Evolutionary conservation across 1,140 invertebrate genomes (phyloP).

Genomic region (Trachymyrmex septentrionalis): DNA sequence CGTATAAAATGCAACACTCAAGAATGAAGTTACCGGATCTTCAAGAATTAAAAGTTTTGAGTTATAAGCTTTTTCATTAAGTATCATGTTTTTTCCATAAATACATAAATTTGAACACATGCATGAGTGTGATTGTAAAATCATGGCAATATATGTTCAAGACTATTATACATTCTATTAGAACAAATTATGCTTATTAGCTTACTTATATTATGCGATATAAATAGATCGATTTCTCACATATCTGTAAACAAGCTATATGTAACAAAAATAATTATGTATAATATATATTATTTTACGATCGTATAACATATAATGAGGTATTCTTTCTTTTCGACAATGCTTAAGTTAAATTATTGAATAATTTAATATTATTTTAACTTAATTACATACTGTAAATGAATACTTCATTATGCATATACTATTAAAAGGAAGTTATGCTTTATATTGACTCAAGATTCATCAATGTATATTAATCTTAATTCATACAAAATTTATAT

Average conservation of each 20-base stretch:
- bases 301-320: slow-evolving; percentile 23
- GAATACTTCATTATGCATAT: slow-evolving; percentile 24
- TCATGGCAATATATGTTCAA: slow-evolving; percentile 39
- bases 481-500: slow-evolving; percentile 17
- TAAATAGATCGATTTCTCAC: slow-evolving; percentile 14
- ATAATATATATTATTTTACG: slow-evolving; percentile 19
- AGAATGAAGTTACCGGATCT: slow-evolving; percentile 17
- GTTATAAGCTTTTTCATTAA: background rate
- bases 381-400: slow-evolving; percentile 28
- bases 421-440: slow-evolving; percentile 2
- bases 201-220: slow-evolving; percentile 41
- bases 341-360: slow-evolving; percentile 18
- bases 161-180: slow-evolving; percentile 31
- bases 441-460: slow-evolving; percentile 24
- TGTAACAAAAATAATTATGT: slow-evolving; percentile 51
- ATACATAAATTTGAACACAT: slow-evolving; percentile 9
- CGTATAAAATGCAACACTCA: slow-evolving; percentile 55
- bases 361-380: slow-evolving; percentile 18
- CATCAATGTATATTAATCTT: slow-evolving; percentile 13
- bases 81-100: background rate
- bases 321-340: slow-evolving; percentile 20
- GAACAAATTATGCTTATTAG: slow-evolving; percentile 41
- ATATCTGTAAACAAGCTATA: slow-evolving; percentile 25
- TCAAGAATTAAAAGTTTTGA: background rate
- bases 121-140: slow-evolving; percentile 17